phyloP scores from a whole-genome alignment of 2,113 vertebrate genomes.

The Amia ocellicauda region DNA sequence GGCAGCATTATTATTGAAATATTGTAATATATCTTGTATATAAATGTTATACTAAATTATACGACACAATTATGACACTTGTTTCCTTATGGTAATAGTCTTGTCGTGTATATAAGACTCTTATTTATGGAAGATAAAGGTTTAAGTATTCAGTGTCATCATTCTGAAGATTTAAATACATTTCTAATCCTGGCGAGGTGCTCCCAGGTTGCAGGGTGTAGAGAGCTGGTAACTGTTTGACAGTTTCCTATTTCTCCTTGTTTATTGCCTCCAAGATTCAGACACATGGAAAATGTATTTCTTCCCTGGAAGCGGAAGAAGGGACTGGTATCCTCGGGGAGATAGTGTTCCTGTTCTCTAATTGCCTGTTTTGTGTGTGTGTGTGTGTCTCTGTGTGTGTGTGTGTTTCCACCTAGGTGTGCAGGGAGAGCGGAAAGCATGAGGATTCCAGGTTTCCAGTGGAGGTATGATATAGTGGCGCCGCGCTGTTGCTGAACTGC shows the following conservation, averaged over 20 bases:
- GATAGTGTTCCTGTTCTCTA: constrained; percentile 18
- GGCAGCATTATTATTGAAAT: too few species aligned
- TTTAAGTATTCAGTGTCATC: too few species aligned
- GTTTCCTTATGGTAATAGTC: too few species aligned
- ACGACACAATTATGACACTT: too few species aligned
- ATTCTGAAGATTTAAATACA: too few species aligned
- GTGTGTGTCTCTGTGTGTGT: constrained; percentile 53
- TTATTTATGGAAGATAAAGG: too few species aligned
- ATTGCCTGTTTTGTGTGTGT: constrained; percentile 34
- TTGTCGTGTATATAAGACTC: too few species aligned
- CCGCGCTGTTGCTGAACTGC: constrained; percentile 73
- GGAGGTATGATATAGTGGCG: constrained; percentile 84
- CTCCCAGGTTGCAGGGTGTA: too few species aligned
- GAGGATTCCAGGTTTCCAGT: constrained; percentile 77
- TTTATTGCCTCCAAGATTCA: neutral
- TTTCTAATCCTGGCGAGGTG: too few species aligned
- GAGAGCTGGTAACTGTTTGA: neutral
- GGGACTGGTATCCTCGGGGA: constrained; percentile 26
- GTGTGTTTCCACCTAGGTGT: constrained; percentile 71
- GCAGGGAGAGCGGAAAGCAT: constrained; percentile 81
- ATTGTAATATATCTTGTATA: too few species aligned
- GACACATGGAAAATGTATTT: neutral
- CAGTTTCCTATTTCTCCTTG: neutral
- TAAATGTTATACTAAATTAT: too few species aligned
- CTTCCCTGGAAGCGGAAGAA: constrained; percentile 22